Evolutionary conservation across 2,113 vertebrate genomes (phyloP).

Genomic region (Periophthalmodon schlosseri): DNA sequence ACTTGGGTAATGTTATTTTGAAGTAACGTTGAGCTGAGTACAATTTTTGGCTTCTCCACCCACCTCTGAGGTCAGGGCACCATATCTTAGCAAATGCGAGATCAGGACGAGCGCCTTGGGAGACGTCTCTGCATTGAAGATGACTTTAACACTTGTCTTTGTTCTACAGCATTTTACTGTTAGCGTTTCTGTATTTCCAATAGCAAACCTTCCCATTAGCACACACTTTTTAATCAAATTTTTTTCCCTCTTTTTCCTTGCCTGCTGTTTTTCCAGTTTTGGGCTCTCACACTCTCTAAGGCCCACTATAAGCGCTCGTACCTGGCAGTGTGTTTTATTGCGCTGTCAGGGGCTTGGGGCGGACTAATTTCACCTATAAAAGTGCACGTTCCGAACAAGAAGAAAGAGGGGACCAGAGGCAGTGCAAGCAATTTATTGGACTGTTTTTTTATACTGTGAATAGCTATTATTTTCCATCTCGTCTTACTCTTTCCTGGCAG

Average conservation of each 20-base stretch:
- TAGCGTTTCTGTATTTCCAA: conserved; percentile 17
- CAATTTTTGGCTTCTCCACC: too few relatives aligned
- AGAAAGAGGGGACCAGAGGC: conserved; percentile 54
- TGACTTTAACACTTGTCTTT: background rate
- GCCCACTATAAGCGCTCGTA: conserved; percentile 59
- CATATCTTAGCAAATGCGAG: background rate
- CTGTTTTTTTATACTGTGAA: conserved; percentile 62
- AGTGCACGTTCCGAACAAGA: conserved; percentile 60
- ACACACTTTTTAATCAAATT: conserved; percentile 14
- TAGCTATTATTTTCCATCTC: conserved; percentile 68
- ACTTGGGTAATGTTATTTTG: too few relatives aligned
- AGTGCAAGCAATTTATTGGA: conserved; percentile 66
- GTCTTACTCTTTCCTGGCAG: conserved; percentile 59
- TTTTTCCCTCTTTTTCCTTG: conserved; percentile 16
- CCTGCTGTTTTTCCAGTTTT: conserved; percentile 39
- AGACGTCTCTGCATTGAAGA: background rate
- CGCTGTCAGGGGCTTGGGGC: conserved; percentile 65
- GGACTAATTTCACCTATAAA: conserved; percentile 71
- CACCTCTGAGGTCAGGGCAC: background rate
- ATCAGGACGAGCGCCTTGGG: background rate
- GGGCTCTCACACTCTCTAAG: conserved; percentile 44
- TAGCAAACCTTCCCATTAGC: conserved; percentile 14
- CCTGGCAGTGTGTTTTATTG: conserved; percentile 72
- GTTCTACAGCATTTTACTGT: background rate
- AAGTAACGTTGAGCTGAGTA: too few relatives aligned